phyloP scores from a whole-genome alignment of 1,140 invertebrate genomes.

The Tyrophagus putrescentiae region DNA sequence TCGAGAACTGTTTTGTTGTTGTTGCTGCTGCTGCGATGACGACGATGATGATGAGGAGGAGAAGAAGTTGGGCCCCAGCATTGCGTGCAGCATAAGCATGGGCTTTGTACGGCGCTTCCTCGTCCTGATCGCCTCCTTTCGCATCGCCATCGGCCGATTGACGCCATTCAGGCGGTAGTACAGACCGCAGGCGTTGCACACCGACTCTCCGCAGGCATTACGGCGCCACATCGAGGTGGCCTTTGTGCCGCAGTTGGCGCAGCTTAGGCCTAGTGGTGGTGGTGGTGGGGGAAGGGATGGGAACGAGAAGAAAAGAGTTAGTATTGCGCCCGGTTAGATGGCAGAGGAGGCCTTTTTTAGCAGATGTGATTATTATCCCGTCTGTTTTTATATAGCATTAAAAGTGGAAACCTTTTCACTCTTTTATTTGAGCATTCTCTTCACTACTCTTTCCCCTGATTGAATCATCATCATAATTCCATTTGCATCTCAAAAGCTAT shows the following conservation, averaged over 20 bases:
- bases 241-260: constrained; percentile 19
- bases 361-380: neutral
- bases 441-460: too few relatives aligned
- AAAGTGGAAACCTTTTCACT: too few relatives aligned
- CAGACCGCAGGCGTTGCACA: constrained; percentile 19
- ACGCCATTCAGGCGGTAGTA: constrained; percentile 26
- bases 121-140: constrained; percentile 13
- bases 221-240: constrained; percentile 18
- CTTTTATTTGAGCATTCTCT: too few relatives aligned
- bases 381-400: too few relatives aligned
- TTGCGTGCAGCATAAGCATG: constrained; percentile 13
- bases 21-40: too few relatives aligned
- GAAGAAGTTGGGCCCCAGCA: constrained; percentile 14
- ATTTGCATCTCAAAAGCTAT: too few relatives aligned
- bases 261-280: constrained; percentile 11
- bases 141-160: constrained; percentile 30
- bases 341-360: neutral
- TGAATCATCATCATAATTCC: too few relatives aligned
- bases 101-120: constrained; percentile 16
- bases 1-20: too few relatives aligned
- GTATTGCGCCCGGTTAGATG: neutral
- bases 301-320: neutral
- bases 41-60: neutral
- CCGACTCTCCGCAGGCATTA: constrained; percentile 12
- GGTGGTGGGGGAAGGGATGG: neutral